A percentile compares a stretch with the other conserved stretches of the same genome.
Evolutionary conservation across 2,797 vertebrate genomes (phyloP).

Genomic region (Sebastes hubbsi): DNA sequence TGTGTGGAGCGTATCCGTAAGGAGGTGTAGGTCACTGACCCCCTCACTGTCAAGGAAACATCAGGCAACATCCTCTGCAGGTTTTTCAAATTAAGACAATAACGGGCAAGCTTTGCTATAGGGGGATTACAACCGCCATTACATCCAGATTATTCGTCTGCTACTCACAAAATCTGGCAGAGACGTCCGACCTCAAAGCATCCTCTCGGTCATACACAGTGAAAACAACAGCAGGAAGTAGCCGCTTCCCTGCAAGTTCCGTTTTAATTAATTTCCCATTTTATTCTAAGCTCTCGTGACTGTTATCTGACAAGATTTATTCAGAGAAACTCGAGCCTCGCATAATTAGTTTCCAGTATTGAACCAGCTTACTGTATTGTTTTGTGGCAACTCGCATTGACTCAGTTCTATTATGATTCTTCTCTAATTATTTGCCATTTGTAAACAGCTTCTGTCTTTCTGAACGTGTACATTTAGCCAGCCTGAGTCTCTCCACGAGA

Average conservation of each 20-base stretch:
- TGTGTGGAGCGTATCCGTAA: conserved; percentile 13
- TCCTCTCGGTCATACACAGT: neutral
- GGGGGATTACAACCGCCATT: conserved; percentile 43
- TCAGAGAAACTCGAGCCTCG: conserved; percentile 1
- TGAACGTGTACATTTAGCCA: conserved; percentile 6
- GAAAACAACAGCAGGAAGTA: conserved; percentile 15
- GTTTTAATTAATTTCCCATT: conserved; percentile 40
- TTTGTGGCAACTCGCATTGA: conserved; percentile 3
- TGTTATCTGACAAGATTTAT: conserved; percentile 15
- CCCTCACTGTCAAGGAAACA: conserved; percentile 47
- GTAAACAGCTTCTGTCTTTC: conserved; percentile 4
- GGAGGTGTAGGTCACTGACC: conserved; percentile 50
- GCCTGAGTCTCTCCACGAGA: conserved; percentile 10
- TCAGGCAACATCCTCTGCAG: conserved; percentile 48
- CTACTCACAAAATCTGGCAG: conserved; percentile 13
- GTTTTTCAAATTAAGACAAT: conserved; percentile 60
- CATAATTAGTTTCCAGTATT: conserved; percentile 26
- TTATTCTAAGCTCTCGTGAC: conserved; percentile 31
- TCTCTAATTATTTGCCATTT: neutral
- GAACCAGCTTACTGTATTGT: neutral
- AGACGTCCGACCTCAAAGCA: conserved; percentile 9
- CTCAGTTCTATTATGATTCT: conserved; percentile 20
- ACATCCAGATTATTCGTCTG: conserved; percentile 56
- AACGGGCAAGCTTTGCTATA: conserved; percentile 28
- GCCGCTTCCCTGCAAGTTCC: neutral